Conservation (phyloP, 2,113 vertebrate species). For the Tympanuchus pallidicinctus region DNA sequence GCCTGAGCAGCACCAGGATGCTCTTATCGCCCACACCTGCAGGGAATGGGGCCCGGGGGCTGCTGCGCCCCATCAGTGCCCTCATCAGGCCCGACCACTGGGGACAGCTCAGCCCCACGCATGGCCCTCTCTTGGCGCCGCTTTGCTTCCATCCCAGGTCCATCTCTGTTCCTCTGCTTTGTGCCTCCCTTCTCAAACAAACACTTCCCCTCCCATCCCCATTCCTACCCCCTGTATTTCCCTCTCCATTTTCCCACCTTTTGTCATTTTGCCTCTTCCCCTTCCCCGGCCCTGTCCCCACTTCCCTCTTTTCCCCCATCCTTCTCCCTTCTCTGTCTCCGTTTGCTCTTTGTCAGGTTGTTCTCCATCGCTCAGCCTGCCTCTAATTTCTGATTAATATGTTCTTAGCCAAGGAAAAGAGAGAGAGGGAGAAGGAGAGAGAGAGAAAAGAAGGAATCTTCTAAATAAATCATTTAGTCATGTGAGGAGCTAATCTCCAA, state of each 20-base stretch:
- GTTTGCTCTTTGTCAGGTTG: slow-evolving; percentile 9
- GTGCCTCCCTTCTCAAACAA: background rate
- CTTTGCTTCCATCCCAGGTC: background rate
- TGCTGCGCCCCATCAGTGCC: slow-evolving; percentile 33
- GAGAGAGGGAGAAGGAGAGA: background rate
- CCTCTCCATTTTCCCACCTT: background rate
- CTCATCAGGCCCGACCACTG: slow-evolving; percentile 54
- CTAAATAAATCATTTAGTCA: slow-evolving; percentile 81
- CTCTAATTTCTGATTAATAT: slow-evolving; percentile 80
- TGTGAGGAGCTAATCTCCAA: slow-evolving; percentile 78
- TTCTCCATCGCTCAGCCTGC: slow-evolving; percentile 41
- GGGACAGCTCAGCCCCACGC: slow-evolving; percentile 21
- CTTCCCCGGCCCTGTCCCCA: background rate
- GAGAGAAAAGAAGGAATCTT: slow-evolving; percentile 71
- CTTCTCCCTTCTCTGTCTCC: background rate
- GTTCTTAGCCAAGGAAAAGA: slow-evolving; percentile 73
- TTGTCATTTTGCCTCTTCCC: background rate
- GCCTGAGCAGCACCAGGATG: background rate
- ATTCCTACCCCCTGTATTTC: background rate
- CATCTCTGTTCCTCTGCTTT: background rate
- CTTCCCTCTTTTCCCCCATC: background rate
- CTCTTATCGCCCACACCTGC: slow-evolving; percentile 59
- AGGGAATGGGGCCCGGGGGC: background rate
- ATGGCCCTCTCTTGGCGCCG: background rate
- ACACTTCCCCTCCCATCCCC: background rate